Evolutionary conservation across 2,888 invertebrate genomes (phyloP), one percentile per base, ranked within the genome.

Genomic region (Flabesymbios commensalis): DNA sequence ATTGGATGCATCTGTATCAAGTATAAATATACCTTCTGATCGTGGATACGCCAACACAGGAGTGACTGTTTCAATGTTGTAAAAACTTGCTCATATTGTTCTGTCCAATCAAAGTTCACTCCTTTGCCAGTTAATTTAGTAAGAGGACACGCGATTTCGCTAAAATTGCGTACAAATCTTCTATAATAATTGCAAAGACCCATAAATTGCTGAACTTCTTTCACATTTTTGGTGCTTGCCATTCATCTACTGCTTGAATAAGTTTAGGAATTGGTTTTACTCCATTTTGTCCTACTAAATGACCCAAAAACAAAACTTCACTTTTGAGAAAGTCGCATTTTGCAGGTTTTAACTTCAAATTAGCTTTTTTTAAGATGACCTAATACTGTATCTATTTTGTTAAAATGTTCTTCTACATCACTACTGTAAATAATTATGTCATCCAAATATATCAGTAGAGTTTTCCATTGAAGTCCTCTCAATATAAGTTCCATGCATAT

Each of bases 281-380:
- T 17, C 63, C 55, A 17, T 59, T 42, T n/a, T 56, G n/a, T 1
- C 24, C 36, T 32, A 63, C 33, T 28, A 51, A 26, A 31, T 63
- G 60, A 7, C 60, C 60, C 19, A 63, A 52, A 28, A 48, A 57
- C n/a, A 28, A 49, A 1, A 61, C 51, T 22, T 61, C 24, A 39
- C 52, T 29, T 39, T 49, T n/a, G n/a, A 63, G 49, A 7, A 60
- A 39, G n/a, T 24, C 24, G 31, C 63, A 63, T 31, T 61, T 63
- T 22, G 22, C 19, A 4, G 29, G n/a, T 28, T 45, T 45, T 10
- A 45, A 22, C 14, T 10, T 45, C 22, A 45, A 22, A 22, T 24
- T 24, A 45, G 45, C 45, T 17, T 45, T 10, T 24, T 22, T 45
- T 45, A 45, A 19, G 7, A 14, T 45, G 17, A 45, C 22, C 45